A percentile compares a stretch with the other conserved stretches of the same genome.
Conservation (phyloP, 2,888 invertebrate species). For the Phyto melanocephala region DNA sequence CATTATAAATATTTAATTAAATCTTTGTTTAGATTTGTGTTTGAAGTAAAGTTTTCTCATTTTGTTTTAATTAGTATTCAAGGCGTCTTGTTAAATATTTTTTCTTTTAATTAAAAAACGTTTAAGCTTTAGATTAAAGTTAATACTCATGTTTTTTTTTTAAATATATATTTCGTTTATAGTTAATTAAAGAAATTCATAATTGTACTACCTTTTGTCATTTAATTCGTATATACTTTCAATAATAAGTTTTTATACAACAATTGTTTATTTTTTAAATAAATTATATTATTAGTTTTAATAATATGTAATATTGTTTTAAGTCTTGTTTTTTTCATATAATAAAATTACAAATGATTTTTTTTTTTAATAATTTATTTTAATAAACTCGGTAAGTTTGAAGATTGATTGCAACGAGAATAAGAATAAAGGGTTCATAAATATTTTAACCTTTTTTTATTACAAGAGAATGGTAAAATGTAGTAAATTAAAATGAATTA, state of each 20-base stretch:
- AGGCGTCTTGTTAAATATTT: slow-evolving; percentile 64
- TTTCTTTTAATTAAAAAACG: slow-evolving; percentile 68
- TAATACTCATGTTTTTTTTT: slow-evolving; percentile 20
- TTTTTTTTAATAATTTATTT: slow-evolving; percentile 5
- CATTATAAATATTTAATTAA: slow-evolving; percentile 69
- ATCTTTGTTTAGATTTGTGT: slow-evolving; percentile 41
- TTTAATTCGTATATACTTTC: slow-evolving; percentile 50
- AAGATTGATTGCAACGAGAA: slow-evolving; percentile 1
- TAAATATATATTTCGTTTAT: no score
- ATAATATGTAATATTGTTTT: slow-evolving; percentile 27
- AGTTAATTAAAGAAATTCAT: slow-evolving; percentile 64
- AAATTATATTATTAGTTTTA: slow-evolving; percentile 47
- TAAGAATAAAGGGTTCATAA: neutral
- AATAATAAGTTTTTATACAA: no score
- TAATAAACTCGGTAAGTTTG: slow-evolving; percentile 11
- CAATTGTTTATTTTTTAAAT: no score
- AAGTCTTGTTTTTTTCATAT: slow-evolving; percentile 54
- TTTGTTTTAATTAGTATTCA: slow-evolving; percentile 63
- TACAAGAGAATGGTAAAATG: neutral
- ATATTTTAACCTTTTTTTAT: neutral
- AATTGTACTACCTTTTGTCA: slow-evolving; percentile 65
- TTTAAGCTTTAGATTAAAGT: slow-evolving; percentile 55
- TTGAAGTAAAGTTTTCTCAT: slow-evolving; percentile 59
- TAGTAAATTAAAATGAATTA: neutral
- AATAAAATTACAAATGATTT: slow-evolving; percentile 45